Base-by-base conservation (phyloP, 2,113 vertebrate genomes). In the Alosa alosa region DNA sequence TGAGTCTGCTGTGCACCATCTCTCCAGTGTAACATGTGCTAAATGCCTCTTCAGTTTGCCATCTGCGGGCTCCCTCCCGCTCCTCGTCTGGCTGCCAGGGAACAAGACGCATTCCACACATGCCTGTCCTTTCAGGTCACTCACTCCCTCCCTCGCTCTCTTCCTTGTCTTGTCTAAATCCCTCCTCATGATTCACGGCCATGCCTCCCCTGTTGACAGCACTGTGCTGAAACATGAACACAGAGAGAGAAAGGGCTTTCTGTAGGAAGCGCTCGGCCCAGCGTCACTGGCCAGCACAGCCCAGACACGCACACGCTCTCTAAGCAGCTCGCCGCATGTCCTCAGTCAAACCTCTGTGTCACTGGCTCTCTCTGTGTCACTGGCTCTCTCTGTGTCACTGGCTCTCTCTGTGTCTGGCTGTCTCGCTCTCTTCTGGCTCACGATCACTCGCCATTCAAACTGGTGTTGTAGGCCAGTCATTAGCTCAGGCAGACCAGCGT, bases 81-180 rank as follows among this genome's bases (percentile, higher is more conserved):
- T 84, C 72, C 25, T 50, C 68, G n/a, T 75, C n/a, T 31, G 31
- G 45, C 44, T 47, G 64, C 31, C 45, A 31, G 44, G 3, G 47
- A 25, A 22, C 60, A 75, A 64, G 7, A 57, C 49, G 20, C 86
- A 84, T 85, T 87, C 84, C 41, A 41, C 64, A 57, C 81, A 87
- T 82, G 72, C 55, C 47, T 82, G 41, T 81, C 31, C 57, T 44
- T 86, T 44, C 82, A 72, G 50, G 41, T 86, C 86, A 82, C 45
- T 72, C 72, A 81, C 84, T 85, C 46, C 36, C 68, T 75, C 45
- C 4, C 31, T 36, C 45, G 13, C 86, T 1, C 83, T 25, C 9
- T 55, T 39, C 50, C 39, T 85, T 31, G 81, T 46, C 57, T 39
- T 81, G 31, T 15, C 49, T 11, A 81, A 41, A 52, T 55, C 20